Percentiles rank a stretch among this genome's conserved stretches.
These are phyloP conservation scores for Ophiodon elongatus DNA, from an alignment of 2,113 vertebrate genomes.

Conservation along the genomic window DNA sequence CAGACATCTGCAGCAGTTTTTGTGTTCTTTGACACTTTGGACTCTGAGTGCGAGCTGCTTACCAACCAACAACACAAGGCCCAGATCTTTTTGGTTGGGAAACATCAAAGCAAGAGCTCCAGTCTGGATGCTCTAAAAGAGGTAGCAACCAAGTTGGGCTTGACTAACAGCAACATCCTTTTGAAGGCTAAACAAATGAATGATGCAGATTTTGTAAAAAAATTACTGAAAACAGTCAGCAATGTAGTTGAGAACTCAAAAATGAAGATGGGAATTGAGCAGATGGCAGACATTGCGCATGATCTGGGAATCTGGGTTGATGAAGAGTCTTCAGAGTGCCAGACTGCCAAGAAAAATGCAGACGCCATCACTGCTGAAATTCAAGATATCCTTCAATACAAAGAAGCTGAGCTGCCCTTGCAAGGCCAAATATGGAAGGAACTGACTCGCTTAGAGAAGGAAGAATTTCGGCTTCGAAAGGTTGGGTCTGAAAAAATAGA, in stretches of 20 bases:
- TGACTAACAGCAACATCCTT: slow-evolving; percentile 57
- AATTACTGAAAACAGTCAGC: slow-evolving; percentile 36
- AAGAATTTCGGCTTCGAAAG: slow-evolving; percentile 70
- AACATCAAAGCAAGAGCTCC: slow-evolving; percentile 42
- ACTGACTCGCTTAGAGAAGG: slow-evolving; percentile 73
- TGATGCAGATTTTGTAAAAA: slow-evolving; percentile 68
- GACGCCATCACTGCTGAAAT: slow-evolving; percentile 58
- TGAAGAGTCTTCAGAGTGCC: slow-evolving; percentile 67
- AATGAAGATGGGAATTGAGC: slow-evolving; percentile 36
- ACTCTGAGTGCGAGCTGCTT: slow-evolving; percentile 68
- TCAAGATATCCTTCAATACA: slow-evolving; percentile 61
- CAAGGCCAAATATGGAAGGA: slow-evolving; percentile 77
- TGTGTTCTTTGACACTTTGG: slow-evolving; percentile 80
- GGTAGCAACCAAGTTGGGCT: slow-evolving; percentile 26
- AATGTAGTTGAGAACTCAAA: slow-evolving; percentile 17
- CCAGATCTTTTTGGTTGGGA: slow-evolving; percentile 69
- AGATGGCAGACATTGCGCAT: slow-evolving; percentile 61
- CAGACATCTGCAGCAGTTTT: slow-evolving; percentile 84
- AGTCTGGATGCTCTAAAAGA: slow-evolving; percentile 4
- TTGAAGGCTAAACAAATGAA: slow-evolving; percentile 64
- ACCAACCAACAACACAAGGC: slow-evolving; percentile 54
- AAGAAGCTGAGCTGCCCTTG: slow-evolving; percentile 66
- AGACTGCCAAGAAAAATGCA: slow-evolving; percentile 65
- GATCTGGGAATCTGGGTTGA: slow-evolving; percentile 74
- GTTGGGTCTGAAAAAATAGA: slow-evolving; percentile 63